Conservation (phyloP, 2,888 invertebrate species). For the Malachius bipustulatus region DNA sequence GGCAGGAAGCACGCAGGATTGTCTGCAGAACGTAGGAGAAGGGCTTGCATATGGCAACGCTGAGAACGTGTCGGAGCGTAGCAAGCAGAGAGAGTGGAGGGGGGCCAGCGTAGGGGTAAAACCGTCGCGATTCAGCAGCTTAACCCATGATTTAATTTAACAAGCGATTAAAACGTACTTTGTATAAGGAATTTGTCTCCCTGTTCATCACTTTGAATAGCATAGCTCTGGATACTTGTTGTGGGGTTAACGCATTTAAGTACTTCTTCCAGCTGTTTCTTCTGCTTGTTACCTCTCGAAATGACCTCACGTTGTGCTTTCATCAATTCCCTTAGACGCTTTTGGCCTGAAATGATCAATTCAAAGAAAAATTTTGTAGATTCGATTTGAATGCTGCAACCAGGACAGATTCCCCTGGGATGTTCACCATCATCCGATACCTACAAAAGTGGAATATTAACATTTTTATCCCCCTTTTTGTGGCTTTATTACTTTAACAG, state of each 20-base stretch:
- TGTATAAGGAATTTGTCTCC: slow-evolving; percentile 41
- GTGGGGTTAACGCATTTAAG: slow-evolving; percentile 32
- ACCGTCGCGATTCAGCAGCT: too few species aligned
- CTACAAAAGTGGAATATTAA: slow-evolving; percentile 41
- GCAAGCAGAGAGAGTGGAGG: too few species aligned
- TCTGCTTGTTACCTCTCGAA: slow-evolving; percentile 32
- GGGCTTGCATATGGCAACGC: too few species aligned
- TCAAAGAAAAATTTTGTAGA: slow-evolving; percentile 64
- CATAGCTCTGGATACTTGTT: slow-evolving; percentile 32
- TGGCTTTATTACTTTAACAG: slow-evolving; percentile 51
- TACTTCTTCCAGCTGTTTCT: slow-evolving; percentile 29
- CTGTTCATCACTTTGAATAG: slow-evolving; percentile 30
- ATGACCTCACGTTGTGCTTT: slow-evolving; percentile 37
- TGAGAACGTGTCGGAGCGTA: too few species aligned
- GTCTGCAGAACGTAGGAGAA: too few species aligned
- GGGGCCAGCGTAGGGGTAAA: too few species aligned
- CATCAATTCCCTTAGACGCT: slow-evolving; percentile 41
- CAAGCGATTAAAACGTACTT: slow-evolving; percentile 37
- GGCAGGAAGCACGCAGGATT: too few species aligned
- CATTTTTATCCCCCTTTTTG: slow-evolving; percentile 27
- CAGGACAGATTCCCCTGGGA: slow-evolving; percentile 62
- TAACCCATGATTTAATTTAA: too few species aligned
- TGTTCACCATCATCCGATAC: slow-evolving; percentile 56
- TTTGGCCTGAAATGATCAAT: slow-evolving; percentile 58
- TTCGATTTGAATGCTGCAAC: slow-evolving; percentile 64